Percentiles rank a stretch among this genome's conserved stretches.
These are phyloP conservation scores for Saccopteryx leptura DNA, from an alignment of 2,113 vertebrate species.

Conservation along the genomic window DNA sequence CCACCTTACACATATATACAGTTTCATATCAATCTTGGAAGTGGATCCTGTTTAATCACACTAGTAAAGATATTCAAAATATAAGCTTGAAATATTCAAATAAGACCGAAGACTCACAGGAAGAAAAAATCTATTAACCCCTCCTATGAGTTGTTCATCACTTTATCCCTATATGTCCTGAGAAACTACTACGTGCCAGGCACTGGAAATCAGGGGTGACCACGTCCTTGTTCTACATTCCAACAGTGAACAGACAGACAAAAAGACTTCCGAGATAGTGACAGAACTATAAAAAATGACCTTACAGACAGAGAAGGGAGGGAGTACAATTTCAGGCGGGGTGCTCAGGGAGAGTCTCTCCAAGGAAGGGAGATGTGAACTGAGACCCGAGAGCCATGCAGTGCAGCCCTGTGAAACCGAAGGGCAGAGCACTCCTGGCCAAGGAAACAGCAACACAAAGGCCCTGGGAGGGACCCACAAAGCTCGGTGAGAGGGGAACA, in stretches of 20 bases:
- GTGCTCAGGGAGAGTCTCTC: neutral
- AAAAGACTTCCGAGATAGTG: conserved; percentile 1
- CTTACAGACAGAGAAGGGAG: neutral
- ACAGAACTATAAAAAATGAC: neutral
- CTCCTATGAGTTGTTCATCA: neutral
- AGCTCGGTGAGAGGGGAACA: neutral
- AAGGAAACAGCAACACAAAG: neutral
- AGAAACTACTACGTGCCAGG: neutral
- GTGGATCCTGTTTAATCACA: neutral
- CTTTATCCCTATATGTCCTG: neutral
- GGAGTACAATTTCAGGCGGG: neutral
- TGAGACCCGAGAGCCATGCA: neutral
- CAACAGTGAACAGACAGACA: conserved; percentile 43
- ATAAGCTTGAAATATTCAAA: conserved; percentile 13
- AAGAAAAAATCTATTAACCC: conserved; percentile 1
- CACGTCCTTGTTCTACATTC: conserved; percentile 41
- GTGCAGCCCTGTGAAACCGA: neutral
- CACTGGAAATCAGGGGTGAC: neutral
- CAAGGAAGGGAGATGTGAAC: neutral
- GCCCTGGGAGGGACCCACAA: neutral
- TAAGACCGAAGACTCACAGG: neutral
- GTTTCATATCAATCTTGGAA: neutral
- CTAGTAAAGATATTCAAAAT: neutral
- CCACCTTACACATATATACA: neutral
- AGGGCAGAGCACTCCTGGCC: neutral